Evolutionary conservation across 64 coral and sea anemone genomes (phyloP).

Genomic region (Astreopora myriophthalma): DNA sequence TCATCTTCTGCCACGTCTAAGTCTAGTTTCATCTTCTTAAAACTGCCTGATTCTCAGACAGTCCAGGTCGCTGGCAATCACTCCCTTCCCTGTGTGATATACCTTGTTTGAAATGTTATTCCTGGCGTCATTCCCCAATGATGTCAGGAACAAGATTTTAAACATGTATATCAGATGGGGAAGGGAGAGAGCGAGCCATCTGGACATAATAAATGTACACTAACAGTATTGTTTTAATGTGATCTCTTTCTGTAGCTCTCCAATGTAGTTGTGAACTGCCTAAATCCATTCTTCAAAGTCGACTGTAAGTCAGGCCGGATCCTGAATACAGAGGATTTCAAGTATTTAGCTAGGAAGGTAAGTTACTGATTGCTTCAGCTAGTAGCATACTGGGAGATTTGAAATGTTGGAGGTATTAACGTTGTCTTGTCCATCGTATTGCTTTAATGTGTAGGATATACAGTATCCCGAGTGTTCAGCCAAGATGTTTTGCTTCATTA

Average conservation of each 20-base stretch:
- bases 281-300: slow-evolving; percentile 96
- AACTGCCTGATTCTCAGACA: too few species aligned
- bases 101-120: too few species aligned
- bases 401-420: background rate
- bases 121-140: too few species aligned
- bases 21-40: too few species aligned
- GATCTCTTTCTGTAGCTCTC: slow-evolving; percentile 65
- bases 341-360: slow-evolving; percentile 96
- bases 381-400: background rate
- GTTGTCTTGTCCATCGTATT: background rate
- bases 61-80: too few species aligned
- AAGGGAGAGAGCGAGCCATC: too few species aligned
- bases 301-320: slow-evolving; percentile 95
- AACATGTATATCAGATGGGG: too few species aligned
- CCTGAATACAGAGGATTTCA: slow-evolving; percentile 85
- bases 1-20: too few species aligned
- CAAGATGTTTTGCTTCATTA: too few species aligned
- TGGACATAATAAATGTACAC: background rate
- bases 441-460: background rate
- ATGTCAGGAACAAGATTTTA: too few species aligned
- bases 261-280: slow-evolving; percentile 92
- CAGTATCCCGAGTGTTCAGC: too few species aligned
- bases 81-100: too few species aligned
- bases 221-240: background rate
- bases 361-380: background rate